Evolutionary conservation across 1,140 invertebrate species (phyloP).

Genomic region (Ceratosolen fusciceps): DNA sequence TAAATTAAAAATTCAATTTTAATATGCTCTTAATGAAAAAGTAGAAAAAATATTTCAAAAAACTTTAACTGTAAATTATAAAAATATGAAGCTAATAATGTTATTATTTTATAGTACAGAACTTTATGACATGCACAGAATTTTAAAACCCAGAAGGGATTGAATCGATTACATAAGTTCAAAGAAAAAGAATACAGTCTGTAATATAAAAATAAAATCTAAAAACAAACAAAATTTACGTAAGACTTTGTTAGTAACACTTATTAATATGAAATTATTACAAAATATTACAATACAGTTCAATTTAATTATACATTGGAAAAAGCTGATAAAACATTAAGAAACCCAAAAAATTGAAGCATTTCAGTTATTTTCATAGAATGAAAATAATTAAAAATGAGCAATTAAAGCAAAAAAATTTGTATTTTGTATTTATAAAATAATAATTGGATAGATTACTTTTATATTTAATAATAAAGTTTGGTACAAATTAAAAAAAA

Average conservation of each 20-base stretch:
- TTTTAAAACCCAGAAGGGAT: conserved; percentile 54
- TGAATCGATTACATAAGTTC: conserved; percentile 51
- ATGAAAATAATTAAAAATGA: no score
- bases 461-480: no score
- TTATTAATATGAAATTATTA: conserved; percentile 15
- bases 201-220: conserved; percentile 34
- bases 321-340: conserved; percentile 37
- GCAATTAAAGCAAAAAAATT: conserved; percentile 2
- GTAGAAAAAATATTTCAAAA: conserved; percentile 10
- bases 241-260: conserved; percentile 14
- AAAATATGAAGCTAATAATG: neutral
- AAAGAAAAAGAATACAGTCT: conserved; percentile 48
- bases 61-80: neutral
- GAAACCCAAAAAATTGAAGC: conserved; percentile 28
- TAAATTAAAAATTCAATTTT: neutral
- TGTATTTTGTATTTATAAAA: no score
- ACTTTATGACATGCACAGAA: conserved; percentile 15
- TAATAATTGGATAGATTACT: no score
- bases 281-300: neutral
- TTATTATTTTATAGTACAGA: neutral
- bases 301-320: conserved; percentile 38
- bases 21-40: neutral
- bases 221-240: conserved; percentile 45
- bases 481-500: no score
- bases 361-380: no score